phyloP scores from a whole-genome alignment of 1,140 invertebrate genomes.

The Lepidostoma basale region DNA sequence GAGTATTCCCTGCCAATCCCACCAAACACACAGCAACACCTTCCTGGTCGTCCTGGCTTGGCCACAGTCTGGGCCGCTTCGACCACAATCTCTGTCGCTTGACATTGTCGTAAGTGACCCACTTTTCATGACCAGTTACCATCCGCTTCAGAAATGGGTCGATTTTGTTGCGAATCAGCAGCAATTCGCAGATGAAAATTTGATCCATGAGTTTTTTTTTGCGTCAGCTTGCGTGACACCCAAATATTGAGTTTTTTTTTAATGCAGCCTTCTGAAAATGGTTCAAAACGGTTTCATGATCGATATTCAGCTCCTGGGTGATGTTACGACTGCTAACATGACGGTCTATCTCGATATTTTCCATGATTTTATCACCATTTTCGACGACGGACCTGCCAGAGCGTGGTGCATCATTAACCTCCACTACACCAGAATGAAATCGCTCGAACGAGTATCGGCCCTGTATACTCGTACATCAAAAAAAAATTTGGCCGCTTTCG shows the following conservation, averaged over 20 bases:
- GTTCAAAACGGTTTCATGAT: no score
- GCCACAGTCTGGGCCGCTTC: no score
- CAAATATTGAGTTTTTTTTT: no score
- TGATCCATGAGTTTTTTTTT: not conserved
- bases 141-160: not conserved
- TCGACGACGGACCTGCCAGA: constrained; percentile 4
- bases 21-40: not conserved
- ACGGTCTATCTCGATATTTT: constrained; percentile 12
- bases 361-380: constrained; percentile 9
- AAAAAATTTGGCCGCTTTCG: not conserved
- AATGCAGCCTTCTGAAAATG: no score
- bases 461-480: no score
- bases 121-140: not conserved
- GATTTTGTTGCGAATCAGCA: not conserved
- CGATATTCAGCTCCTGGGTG: constrained; percentile 5
- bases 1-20: not conserved
- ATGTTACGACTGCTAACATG: constrained; percentile 1
- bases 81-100: not conserved
- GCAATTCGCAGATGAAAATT: not conserved
- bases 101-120: not conserved
- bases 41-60: no score
- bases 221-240: no score
- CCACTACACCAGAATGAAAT: constrained; percentile 6
- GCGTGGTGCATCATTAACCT: constrained; percentile 7
- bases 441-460: no score